Evolutionary conservation across 2,888 invertebrate genomes (phyloP), one percentile per base, ranked within the genome.

Genomic region (Platynereis dumerilii): DNA sequence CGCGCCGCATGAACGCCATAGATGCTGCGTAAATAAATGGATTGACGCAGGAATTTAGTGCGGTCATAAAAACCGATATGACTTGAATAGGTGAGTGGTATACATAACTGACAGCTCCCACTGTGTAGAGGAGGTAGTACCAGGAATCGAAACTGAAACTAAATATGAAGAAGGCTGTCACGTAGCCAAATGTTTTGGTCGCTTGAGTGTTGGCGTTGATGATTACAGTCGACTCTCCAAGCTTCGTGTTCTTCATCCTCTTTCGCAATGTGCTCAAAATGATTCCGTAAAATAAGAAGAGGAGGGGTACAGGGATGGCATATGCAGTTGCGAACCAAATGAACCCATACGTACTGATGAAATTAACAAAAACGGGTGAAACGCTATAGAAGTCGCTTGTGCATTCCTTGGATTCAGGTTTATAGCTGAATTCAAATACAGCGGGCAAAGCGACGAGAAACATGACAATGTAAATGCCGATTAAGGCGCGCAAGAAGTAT

Each of bases 151-250:
- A 22, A 48, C 48, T 48, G n/a, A 48, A 22, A 48, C 20, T 20
- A 7, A 48, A 48, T 5, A 48, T 48, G n/a, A 48, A 48, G 22
- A 48, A 48, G 7, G 22, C 22, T 7, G 48, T 48, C 10, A 48
- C 48, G 7, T 20, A 48, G 7, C n/a, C 22, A 22, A 22, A n/a
- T n/a, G 48, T 48, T 22, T 48, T 48, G 7, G 48, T 48, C 7
- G 22, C n/a, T 22, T 48, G 48, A n/a, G 48, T 22, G 22, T 22
- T 48, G 7, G 48, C 48, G 48, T 22, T 48, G 7, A 20, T 48
- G 48, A 48, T 48, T 5, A 48, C 26, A 15, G 26, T 54, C 26
- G 61, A 61, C 5, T 39, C 55, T 1, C 61, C 61, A 2, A 61
- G 55, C 1, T 52, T 2, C 22, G n/a, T n/a, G 28, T 27, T 12